Base-by-base conservation (phyloP, 2,888 invertebrate genomes). In the Xanthia icteritia region DNA sequence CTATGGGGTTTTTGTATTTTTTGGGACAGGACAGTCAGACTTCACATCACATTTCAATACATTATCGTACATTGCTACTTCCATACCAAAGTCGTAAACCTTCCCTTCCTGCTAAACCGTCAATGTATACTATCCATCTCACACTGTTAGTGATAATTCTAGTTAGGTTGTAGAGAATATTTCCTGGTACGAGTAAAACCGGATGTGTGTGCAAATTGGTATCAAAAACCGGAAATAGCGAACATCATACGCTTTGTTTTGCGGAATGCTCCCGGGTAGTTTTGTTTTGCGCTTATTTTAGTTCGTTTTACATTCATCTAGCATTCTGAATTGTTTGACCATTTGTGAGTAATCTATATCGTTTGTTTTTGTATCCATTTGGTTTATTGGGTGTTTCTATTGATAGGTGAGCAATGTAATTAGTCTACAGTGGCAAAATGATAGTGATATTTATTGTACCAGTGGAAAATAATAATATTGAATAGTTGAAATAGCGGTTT, bases 171-270 rank as follows among this genome's bases (percentile, higher is more conserved):
- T 15, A 31, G 23, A 20, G 15, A 39, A 36, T 31, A 39, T 70
- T 60, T 69, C 58, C 5, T 64, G 48, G 73, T 82, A 73, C 17
- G 9, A 66, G 56, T 66, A 20, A 70, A 71, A 64, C 86, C 86
- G 90, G 89, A 91, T 83, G 87, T 82, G 65, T 84, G 64, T 74
- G 77, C 79, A 90, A 91, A 91, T 91, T 90, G 91, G 66, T 81
- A 79, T 73, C 60, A 73, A 78, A 77, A 83, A 75, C 74, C 84
- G 79, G 86, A 82, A 78, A 86, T 82, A 70, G 71, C 60, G 45
- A 45, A 71, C 36, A 78, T 74, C 77, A 75, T 80, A 81, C 73
- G 86, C 83, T 83, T 88, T 87, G 86, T 88, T 88, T 87, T 75
- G 82, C 54, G 78, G 77, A 17, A 75, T 64, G n/a, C 17, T 56